These are phyloP conservation scores for Pitangus sulphuratus DNA, from an alignment of 2,797 vertebrate species.

Conservation along the genomic window DNA sequence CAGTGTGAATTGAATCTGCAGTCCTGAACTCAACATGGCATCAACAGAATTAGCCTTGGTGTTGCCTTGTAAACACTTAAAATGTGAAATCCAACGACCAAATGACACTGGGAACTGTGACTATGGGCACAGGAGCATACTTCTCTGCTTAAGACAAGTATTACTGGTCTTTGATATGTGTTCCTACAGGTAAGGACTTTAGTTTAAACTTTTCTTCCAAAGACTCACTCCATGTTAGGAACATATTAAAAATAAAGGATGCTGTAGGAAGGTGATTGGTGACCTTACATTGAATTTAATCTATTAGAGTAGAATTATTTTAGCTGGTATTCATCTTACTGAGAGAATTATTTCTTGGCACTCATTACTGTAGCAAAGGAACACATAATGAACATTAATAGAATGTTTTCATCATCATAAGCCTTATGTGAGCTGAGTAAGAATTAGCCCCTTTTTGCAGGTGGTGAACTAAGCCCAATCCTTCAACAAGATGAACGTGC, in stretches of 20 bases:
- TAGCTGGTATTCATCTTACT: constrained; percentile 36
- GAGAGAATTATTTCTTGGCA: constrained; percentile 56
- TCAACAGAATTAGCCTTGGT: not conserved
- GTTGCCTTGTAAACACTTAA: not conserved
- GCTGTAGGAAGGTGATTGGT: constrained; percentile 4
- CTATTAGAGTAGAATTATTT: constrained; percentile 59
- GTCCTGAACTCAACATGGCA: not conserved
- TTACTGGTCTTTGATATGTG: not conserved
- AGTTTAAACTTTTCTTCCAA: not conserved
- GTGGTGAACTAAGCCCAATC: constrained; percentile 49
- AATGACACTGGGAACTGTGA: not conserved
- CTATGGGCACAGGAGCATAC: not conserved
- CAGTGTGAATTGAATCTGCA: not conserved
- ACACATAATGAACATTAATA: constrained; percentile 69
- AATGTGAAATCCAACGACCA: not conserved
- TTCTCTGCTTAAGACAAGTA: not conserved
- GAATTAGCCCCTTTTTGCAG: constrained; percentile 56
- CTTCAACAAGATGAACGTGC: constrained; percentile 41
- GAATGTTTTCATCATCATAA: constrained; percentile 64
- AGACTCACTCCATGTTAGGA: not conserved
- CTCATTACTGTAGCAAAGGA: constrained; percentile 34
- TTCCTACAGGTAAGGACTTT: not conserved
- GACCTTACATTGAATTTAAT: constrained; percentile 44
- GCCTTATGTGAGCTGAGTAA: constrained; percentile 48
- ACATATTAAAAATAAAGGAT: not conserved